phyloP scores from a whole-genome alignment of 2,888 invertebrate species.

The Pecten maximus region DNA sequence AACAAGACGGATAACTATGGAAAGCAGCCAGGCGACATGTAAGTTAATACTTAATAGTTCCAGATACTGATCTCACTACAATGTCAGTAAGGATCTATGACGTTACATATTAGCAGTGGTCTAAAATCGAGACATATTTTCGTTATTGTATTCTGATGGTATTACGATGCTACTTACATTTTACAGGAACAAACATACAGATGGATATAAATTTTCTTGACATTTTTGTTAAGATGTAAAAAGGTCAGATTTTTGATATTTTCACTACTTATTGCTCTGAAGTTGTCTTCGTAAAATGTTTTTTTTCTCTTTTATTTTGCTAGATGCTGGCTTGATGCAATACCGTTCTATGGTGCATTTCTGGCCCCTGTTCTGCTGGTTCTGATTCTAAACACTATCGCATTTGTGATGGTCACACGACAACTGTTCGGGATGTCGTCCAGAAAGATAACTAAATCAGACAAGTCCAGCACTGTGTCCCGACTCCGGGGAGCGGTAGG shows the following conservation, averaged over 20 bases:
- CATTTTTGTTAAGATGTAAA: no score
- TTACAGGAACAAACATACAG: no score
- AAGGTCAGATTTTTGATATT: no score
- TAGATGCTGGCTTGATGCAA: constrained; percentile 77
- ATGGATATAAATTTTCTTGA: no score
- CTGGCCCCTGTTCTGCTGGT: constrained; percentile 82
- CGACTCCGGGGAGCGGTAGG: constrained; percentile 74
- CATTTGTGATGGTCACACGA: constrained; percentile 81
- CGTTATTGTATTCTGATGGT: background rate
- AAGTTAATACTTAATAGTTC: constrained; percentile 63
- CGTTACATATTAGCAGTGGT: no score
- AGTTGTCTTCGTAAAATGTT: background rate
- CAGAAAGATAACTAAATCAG: constrained; percentile 69
- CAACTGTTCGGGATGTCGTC: constrained; percentile 64
- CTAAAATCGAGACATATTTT: no score
- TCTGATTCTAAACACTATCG: constrained; percentile 81
- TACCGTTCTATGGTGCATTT: constrained; percentile 76
- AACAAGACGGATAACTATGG: constrained; percentile 80
- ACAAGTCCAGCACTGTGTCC: constrained; percentile 62
- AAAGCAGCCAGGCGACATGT: constrained; percentile 78
- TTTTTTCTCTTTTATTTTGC: constrained; percentile 37
- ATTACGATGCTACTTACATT: no score
- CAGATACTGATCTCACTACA: no score
- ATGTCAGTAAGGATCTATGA: no score
- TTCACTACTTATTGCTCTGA: background rate